A percentile compares a stretch with the other conserved stretches of the same genome.
These are phyloP conservation scores for Nematopogon swammerdamellus DNA, from an alignment of 2,888 invertebrate species.

Conservation along the genomic window DNA sequence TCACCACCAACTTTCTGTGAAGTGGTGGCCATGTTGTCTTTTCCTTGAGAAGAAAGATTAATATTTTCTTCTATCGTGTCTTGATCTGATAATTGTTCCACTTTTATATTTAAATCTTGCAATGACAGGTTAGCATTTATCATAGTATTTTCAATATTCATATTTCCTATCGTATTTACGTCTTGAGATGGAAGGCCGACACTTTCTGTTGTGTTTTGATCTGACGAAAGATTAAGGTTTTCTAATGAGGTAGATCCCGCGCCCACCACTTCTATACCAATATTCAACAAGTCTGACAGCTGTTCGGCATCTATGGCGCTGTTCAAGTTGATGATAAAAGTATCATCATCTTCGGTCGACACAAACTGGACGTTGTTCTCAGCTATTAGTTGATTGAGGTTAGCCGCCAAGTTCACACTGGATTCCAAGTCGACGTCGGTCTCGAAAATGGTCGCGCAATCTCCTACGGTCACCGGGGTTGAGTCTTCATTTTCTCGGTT, in stretches of 20 bases:
- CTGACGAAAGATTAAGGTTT: no score
- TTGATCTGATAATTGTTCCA: no score
- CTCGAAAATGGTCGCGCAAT: constrained; percentile 47
- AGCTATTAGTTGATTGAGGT: constrained; percentile 44
- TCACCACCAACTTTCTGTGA: no score
- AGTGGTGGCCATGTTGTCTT: no score
- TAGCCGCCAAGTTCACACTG: constrained; percentile 41
- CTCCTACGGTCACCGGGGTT: constrained; percentile 28
- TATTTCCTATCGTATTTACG: no score
- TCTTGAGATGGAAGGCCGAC: no score
- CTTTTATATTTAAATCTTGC: no score
- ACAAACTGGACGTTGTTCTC: constrained; percentile 47
- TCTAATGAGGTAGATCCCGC: no score
- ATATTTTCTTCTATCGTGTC: background rate
- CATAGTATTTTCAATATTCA: no score
- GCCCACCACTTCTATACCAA: constrained; percentile 26
- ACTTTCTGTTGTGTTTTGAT: no score
- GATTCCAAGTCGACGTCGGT: constrained; percentile 47
- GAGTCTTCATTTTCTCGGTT: constrained; percentile 8
- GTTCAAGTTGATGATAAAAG: constrained; percentile 44
- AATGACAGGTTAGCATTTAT: no score
- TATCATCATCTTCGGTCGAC: constrained; percentile 46
- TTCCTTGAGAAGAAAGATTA: no score
- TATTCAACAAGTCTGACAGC: constrained; percentile 43
- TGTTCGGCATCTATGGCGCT: constrained; percentile 46